These are phyloP conservation scores for Drosophila lowei DNA, from an alignment of 1,140 invertebrate genomes.

Conservation along the genomic window DNA sequence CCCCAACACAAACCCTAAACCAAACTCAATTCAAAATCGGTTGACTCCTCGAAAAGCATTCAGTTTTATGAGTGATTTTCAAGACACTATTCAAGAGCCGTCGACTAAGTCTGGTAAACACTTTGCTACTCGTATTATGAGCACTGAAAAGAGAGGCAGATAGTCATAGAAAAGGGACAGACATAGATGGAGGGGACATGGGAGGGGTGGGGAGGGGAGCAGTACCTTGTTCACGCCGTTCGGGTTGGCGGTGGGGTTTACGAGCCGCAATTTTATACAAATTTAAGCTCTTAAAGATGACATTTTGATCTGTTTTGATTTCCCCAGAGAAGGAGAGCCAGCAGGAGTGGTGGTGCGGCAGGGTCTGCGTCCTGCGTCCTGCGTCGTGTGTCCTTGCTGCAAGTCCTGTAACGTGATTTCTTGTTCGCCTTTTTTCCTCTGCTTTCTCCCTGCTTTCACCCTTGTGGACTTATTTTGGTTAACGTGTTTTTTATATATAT, in stretches of 20 bases:
- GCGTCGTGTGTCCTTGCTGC: constrained; percentile 44
- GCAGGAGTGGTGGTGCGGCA: constrained; percentile 4
- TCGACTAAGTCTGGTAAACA: constrained; percentile 61
- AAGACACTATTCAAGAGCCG: constrained; percentile 24
- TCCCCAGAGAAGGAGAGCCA: constrained; percentile 56
- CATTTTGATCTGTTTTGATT: constrained; percentile 83
- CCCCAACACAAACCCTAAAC: too few relatives aligned
- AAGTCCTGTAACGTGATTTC: constrained; percentile 73
- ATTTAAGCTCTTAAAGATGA: constrained; percentile 83
- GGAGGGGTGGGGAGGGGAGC: constrained; percentile 3
- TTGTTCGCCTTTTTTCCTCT: constrained; percentile 15
- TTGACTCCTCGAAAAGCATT: constrained; percentile 5
- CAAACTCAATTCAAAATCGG: constrained; percentile 1
- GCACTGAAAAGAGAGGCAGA: constrained; percentile 26
- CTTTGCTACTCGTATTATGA: constrained; percentile 49
- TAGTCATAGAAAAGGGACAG: constrained; percentile 5
- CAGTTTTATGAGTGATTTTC: constrained; percentile 34
- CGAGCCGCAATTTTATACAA: constrained; percentile 76
- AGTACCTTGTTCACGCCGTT: constrained; percentile 52
- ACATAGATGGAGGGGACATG: background rate
- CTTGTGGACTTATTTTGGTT: constrained; percentile 43
- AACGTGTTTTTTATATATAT: constrained; percentile 60
- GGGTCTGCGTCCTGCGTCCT: background rate
- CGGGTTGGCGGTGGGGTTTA: constrained; percentile 44
- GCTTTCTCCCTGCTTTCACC: background rate